Evolutionary conservation across 2,797 vertebrate genomes (phyloP).

Genomic region (Sebastes hubbsi): DNA sequence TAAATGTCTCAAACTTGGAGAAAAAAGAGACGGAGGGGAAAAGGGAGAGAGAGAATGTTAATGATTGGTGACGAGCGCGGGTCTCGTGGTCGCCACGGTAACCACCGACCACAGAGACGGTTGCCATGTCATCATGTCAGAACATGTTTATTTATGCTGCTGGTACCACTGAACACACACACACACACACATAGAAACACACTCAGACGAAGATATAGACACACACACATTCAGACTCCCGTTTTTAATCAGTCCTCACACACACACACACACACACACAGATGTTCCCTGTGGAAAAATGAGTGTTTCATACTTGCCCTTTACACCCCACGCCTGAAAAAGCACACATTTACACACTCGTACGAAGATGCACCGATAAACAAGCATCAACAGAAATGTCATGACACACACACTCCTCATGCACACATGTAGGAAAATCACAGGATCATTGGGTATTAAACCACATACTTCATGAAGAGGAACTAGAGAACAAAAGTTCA

Average conservation of each 20-base stretch:
- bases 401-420: neutral
- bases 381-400: neutral
- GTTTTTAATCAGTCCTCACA: neutral
- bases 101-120: conserved; percentile 48
- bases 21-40: neutral
- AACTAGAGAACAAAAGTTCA: conserved; percentile 19
- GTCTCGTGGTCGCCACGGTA: conserved; percentile 40
- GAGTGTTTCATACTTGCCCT: conserved; percentile 34
- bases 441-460: conserved; percentile 10
- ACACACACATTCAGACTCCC: neutral
- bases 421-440: conserved; percentile 7
- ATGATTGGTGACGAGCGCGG: conserved; percentile 39
- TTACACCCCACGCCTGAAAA: conserved; percentile 5
- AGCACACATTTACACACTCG: neutral
- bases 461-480: neutral
- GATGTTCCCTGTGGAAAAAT: conserved; percentile 17
- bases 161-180: conserved; percentile 7
- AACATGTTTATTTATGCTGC: conserved; percentile 56
- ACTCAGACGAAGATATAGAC: neutral
- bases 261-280: conserved; percentile 6
- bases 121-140: conserved; percentile 58
- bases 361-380: neutral
- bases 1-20: neutral
- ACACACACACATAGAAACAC: conserved; percentile 5
- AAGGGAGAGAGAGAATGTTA: conserved; percentile 8